Evolutionary conservation across 2,797 vertebrate species (phyloP).

Genomic region (Myioborus melanocephalus): DNA sequence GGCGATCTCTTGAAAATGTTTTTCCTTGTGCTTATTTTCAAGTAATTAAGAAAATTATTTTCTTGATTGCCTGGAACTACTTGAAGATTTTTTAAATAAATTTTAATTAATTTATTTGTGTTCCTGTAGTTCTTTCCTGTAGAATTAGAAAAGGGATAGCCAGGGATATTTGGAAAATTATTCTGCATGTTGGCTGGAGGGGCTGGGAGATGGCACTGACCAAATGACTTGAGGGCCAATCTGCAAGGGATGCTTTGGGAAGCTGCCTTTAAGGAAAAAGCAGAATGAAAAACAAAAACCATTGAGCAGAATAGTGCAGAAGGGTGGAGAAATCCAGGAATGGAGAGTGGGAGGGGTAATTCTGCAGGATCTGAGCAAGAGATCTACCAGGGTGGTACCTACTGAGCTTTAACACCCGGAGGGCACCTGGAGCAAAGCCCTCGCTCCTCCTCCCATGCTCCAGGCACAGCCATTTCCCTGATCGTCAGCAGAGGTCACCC

Average conservation of each 20-base stretch:
- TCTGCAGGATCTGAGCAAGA: background rate
- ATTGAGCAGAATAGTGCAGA: background rate
- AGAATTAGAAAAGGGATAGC: background rate
- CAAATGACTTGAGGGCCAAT: too few relatives aligned
- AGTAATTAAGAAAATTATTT: background rate
- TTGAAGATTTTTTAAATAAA: conserved; percentile 28
- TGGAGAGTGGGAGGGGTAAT: accelerated
- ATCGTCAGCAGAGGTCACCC: conserved; percentile 46
- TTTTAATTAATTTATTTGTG: background rate
- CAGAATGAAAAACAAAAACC: background rate
- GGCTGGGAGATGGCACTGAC: background rate
- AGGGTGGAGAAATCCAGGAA: background rate
- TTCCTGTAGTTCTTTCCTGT: background rate
- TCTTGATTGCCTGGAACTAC: background rate
- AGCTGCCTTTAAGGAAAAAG: background rate
- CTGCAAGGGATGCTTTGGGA: background rate
- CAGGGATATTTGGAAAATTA: background rate
- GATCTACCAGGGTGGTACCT: background rate
- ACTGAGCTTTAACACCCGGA: background rate
- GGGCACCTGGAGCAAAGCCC: background rate
- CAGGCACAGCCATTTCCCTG: background rate
- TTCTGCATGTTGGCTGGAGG: background rate
- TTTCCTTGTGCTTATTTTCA: background rate
- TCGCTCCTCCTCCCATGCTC: accelerated
- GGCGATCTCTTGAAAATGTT: background rate